Evolutionary conservation across 2,888 invertebrate species (phyloP), one percentile per base, ranked within the genome.

Genomic region (Buathra laborator): DNA sequence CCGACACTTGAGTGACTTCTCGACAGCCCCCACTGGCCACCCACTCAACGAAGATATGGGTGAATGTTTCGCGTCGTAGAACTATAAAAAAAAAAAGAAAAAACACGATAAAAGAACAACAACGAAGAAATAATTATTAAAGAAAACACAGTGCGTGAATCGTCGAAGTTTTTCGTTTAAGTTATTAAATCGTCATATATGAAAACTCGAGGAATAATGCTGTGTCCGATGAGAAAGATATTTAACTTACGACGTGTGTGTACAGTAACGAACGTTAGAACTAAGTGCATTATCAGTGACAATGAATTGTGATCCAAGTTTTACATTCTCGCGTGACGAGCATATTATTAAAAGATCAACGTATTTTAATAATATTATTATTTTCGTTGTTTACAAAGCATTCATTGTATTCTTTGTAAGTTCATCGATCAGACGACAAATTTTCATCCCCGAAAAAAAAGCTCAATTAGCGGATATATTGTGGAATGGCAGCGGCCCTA

Each of bases 401-500:
- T 76, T 76, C 71, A 72, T 59, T 64, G 71, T 76, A 12, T 78
- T 46, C 37, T 19, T 51, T 66, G 64, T 32, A 53, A 16, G 0
- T 7, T 7, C n/a, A 14, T 32, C 19, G 44, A 53, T 37, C n/a
- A 12, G 10, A 12, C 3, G 5, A n/a, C n/a, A 59, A 81, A 81
- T 43, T 79, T 70, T 64, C 44, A 81, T 51, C 59, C 2, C 16
- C 10, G 24, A 19, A 70, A 70, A 29, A 51, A 67, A 53, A 16
- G 59, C 16, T 68, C 29, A 79, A 82, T 56, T 48, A 72, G 53
- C 19, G 75, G 37, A 37, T 64, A 76, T 16, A 59, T 66, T 66
- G 83, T 85, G 87, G 87, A 92, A 95, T 95, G 95, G 95, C 95
- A 94, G 94, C 94, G 91, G 94, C 94, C 89, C 90, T 95, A 88